Percentiles rank a stretch among this genome's conserved stretches.
Evolutionary conservation across 2,888 invertebrate species (phyloP).

Genomic region (Chrysolina haemoptera): DNA sequence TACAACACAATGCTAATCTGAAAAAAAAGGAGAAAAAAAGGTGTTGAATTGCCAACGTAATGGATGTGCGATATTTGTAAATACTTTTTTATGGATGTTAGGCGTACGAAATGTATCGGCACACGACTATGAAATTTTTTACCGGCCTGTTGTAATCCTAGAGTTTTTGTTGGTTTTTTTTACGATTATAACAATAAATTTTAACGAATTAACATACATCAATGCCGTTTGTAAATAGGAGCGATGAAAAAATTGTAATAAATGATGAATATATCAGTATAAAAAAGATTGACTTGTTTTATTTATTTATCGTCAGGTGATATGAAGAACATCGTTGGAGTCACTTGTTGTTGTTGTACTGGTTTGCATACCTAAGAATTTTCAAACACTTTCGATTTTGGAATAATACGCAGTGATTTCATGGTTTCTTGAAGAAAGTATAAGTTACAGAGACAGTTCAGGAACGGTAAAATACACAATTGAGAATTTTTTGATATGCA

Average conservation of each 20-base stretch:
- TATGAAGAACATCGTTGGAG: not conserved
- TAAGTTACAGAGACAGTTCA: too few relatives aligned
- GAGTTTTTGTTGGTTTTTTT: conserved; percentile 17
- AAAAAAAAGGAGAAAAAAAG: conserved; percentile 34
- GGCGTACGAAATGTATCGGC: conserved; percentile 27
- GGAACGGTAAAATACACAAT: too few relatives aligned
- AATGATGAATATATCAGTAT: not conserved
- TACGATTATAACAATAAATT: conserved; percentile 18
- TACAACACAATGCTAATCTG: conserved; percentile 10
- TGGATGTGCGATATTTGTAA: conserved; percentile 25
- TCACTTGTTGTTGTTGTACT: not conserved
- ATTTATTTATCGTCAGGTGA: not conserved
- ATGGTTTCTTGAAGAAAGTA: too few relatives aligned
- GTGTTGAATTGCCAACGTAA: conserved; percentile 34
- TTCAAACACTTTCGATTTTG: too few relatives aligned
- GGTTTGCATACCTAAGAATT: too few relatives aligned
- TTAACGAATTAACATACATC: conserved; percentile 13
- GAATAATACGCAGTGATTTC: too few relatives aligned
- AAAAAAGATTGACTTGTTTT: not conserved
- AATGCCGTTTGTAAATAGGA: conserved; percentile 15
- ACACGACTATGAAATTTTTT: conserved; percentile 27
- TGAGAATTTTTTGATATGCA: too few relatives aligned
- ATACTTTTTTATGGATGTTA: conserved; percentile 26
- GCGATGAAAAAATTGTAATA: conserved; percentile 10
- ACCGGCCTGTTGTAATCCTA: conserved; percentile 2